phyloP scores from a whole-genome alignment of 2,888 invertebrate species.

The Leptinotarsa rubiginosa region DNA sequence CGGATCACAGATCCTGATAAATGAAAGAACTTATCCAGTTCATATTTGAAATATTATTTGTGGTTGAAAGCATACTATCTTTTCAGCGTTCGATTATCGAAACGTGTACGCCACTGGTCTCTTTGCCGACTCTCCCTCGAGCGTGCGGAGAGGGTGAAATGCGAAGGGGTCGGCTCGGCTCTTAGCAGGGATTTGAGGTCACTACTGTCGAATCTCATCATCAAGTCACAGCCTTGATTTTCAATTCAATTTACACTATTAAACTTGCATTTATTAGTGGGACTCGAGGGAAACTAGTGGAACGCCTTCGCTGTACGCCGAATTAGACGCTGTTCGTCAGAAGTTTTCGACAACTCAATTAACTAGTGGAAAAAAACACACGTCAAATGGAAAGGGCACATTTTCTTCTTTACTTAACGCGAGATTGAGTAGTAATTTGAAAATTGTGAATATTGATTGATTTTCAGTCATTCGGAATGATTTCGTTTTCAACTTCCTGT shows the following conservation, averaged over 20 bases:
- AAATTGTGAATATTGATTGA: neutral
- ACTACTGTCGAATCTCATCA: conserved; percentile 66
- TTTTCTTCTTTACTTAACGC: neutral
- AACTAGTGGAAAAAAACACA: conserved; percentile 7
- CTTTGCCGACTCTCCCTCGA: conserved; percentile 21
- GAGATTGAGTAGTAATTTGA: neutral
- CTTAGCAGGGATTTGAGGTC: conserved; percentile 66
- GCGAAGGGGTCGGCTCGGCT: conserved; percentile 46
- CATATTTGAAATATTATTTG: too few species aligned
- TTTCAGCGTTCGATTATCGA: conserved; percentile 24
- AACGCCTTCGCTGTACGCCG: conserved; percentile 13
- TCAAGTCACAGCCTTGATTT: conserved; percentile 64
- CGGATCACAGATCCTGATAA: too few species aligned
- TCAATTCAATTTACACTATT: conserved; percentile 64
- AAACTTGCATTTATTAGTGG: conserved; percentile 59
- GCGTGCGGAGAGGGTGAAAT: conserved; percentile 44
- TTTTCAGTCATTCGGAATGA: too few species aligned
- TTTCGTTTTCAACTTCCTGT: too few species aligned
- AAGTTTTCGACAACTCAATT: conserved; percentile 11
- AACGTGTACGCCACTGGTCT: conserved; percentile 12
- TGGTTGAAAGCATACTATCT: too few species aligned
- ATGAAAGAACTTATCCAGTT: too few species aligned
- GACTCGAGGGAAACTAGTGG: conserved; percentile 38
- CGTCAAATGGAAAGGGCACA: neutral
- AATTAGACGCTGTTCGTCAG: conserved; percentile 3